A percentile compares a stretch with the other conserved stretches of the same genome.
These are phyloP conservation scores for Synanceia verrucosa DNA, from an alignment of 2,797 vertebrate genomes.

Conservation along the genomic window DNA sequence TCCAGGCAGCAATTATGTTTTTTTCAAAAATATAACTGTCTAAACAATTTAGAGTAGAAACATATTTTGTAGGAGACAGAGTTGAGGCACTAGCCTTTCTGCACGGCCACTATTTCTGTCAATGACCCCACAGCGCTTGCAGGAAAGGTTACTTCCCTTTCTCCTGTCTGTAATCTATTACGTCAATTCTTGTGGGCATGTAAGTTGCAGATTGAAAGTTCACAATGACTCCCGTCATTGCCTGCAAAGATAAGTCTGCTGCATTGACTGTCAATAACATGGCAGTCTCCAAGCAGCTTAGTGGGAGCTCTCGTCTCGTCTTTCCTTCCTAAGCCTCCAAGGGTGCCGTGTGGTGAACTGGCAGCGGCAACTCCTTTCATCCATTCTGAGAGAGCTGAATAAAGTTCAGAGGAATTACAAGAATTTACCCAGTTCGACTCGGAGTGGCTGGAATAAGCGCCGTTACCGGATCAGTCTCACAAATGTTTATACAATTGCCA, in stretches of 20 bases:
- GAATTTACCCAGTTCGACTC: conserved; percentile 59
- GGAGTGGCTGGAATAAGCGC: conserved; percentile 48
- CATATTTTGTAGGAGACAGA: not conserved
- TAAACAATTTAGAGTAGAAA: not conserved
- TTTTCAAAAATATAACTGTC: not conserved
- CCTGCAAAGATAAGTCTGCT: conserved; percentile 64
- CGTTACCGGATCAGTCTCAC: conserved; percentile 45
- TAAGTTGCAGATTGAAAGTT: conserved; percentile 64
- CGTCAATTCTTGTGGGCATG: conserved; percentile 42
- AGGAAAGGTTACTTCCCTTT: conserved; percentile 29
- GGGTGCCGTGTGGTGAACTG: conserved; percentile 62
- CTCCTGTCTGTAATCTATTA: conserved; percentile 34
- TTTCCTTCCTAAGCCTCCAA: conserved; percentile 64
- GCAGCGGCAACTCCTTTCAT: conserved; percentile 63
- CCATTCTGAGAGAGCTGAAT: conserved; percentile 67
- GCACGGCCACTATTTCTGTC: conserved; percentile 10
- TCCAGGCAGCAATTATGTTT: not conserved
- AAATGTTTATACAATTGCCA: conserved; percentile 53
- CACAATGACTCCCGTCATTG: conserved; percentile 61
- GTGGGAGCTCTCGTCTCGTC: conserved; percentile 61
- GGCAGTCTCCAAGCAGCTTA: conserved; percentile 73
- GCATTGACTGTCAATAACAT: conserved; percentile 70
- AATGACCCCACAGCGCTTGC: conserved; percentile 17
- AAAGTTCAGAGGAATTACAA: conserved; percentile 78
- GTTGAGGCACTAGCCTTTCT: not conserved